phyloP scores from a whole-genome alignment of 2,797 vertebrate species.

The Anolis apletophallus region DNA sequence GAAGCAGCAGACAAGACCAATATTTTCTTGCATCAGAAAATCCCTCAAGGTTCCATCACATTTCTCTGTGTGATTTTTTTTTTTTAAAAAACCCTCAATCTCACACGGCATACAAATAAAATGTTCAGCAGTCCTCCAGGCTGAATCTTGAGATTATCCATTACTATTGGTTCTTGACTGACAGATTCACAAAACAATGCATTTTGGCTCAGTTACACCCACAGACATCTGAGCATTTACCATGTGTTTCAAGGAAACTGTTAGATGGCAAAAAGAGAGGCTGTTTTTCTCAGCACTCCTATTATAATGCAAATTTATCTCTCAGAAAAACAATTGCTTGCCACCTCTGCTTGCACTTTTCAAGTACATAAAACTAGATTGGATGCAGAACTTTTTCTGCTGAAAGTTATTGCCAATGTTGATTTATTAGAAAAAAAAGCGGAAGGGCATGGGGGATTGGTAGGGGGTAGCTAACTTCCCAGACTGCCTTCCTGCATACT shows the following conservation, averaged over 20 bases:
- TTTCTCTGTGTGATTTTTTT: neutral
- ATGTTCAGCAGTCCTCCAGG: neutral
- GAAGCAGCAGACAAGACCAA: conserved; percentile 27
- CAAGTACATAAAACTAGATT: conserved; percentile 48
- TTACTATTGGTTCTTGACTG: neutral
- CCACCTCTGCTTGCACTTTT: conserved; percentile 5
- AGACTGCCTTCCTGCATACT: neutral
- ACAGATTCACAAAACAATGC: conserved; percentile 27
- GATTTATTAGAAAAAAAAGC: conserved; percentile 49
- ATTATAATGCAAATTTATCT: conserved; percentile 41
- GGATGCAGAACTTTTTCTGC: conserved; percentile 43
- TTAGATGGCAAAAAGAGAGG: conserved; percentile 29
- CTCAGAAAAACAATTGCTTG: conserved; percentile 37
- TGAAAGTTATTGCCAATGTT: conserved; percentile 29
- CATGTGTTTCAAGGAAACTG: conserved; percentile 8
- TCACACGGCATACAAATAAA: conserved; percentile 25
- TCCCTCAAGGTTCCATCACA: conserved; percentile 36
- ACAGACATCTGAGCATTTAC: conserved; percentile 44
- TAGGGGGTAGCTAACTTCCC: neutral
- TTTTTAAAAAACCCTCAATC: conserved; percentile 32
- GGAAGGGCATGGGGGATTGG: accelerated
- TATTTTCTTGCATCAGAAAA: conserved; percentile 5
- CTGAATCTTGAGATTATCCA: conserved; percentile 40
- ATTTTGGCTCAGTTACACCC: conserved; percentile 33
- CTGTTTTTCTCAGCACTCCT: conserved; percentile 37